Evolutionary conservation across 2,113 vertebrate genomes (phyloP).

Genomic region (Indri indri): DNA sequence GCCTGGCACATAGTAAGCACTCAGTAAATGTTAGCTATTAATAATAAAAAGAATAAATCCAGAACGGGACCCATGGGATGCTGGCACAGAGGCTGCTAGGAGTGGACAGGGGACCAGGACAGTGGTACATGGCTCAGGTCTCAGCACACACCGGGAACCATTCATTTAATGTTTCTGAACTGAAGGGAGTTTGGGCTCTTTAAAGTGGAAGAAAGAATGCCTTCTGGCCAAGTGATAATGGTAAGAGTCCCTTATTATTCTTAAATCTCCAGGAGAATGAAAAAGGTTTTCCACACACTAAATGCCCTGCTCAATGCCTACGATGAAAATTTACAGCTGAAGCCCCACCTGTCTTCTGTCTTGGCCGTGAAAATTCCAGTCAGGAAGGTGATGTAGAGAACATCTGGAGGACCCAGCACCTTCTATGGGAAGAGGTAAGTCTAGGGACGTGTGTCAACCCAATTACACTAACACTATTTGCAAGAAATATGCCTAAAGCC

Average conservation of each 20-base stretch:
- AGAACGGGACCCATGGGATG: not conserved
- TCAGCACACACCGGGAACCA: not conserved
- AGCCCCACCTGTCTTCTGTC: not conserved
- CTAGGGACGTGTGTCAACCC: not conserved
- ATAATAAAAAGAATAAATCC: not conserved
- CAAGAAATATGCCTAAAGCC: not conserved
- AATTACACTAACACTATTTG: not conserved
- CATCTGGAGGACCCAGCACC: not conserved
- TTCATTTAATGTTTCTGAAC: not conserved
- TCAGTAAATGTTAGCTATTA: conserved; percentile 74
- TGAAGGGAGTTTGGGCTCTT: not conserved
- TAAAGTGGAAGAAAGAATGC: not conserved
- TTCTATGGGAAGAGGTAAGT: not conserved
- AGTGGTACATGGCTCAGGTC: not conserved
- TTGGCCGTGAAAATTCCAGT: not conserved
- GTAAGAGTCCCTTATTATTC: not conserved
- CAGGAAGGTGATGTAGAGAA: not conserved
- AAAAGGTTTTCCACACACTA: not conserved
- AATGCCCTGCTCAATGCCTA: not conserved
- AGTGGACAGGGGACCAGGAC: not conserved
- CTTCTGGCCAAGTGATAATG: not conserved
- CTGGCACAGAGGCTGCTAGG: not conserved
- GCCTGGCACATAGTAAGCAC: conserved; percentile 74
- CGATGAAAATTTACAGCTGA: not conserved
- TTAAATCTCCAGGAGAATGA: not conserved